phyloP scores from a whole-genome alignment of 2,113 vertebrate species.

The Amphiprion ocellaris region DNA sequence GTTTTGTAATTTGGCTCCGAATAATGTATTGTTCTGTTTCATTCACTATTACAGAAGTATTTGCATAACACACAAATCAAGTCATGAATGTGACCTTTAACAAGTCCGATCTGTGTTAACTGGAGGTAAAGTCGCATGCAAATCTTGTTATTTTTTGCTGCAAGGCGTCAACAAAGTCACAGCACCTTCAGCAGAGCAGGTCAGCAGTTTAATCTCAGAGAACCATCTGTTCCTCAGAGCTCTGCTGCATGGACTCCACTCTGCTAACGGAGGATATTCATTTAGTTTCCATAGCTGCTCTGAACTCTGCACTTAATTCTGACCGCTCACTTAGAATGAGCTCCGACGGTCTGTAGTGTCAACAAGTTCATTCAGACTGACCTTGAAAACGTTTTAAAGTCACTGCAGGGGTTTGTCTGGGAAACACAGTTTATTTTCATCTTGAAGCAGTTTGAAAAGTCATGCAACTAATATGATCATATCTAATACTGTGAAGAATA shows the following conservation, averaged over 20 bases:
- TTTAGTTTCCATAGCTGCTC: conserved; percentile 4
- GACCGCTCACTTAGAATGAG: not conserved
- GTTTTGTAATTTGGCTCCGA: not conserved
- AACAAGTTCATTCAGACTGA: not conserved
- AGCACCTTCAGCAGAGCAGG: conserved; percentile 37
- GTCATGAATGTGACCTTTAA: not conserved
- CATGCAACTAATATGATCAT: no score
- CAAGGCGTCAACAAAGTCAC: conserved; percentile 12
- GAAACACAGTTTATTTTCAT: not conserved
- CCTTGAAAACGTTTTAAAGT: not conserved
- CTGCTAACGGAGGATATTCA: conserved; percentile 5
- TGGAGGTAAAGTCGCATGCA: not conserved
- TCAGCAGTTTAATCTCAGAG: conserved; percentile 65
- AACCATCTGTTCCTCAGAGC: conserved; percentile 67
- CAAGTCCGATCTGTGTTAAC: not conserved
- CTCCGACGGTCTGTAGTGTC: not conserved
- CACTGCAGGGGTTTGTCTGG: not conserved
- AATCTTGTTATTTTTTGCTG: conserved; percentile 29
- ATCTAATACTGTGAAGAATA: no score
- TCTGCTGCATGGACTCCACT: not conserved
- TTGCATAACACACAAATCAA: not conserved
- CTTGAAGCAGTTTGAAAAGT: not conserved
- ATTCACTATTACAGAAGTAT: not conserved
- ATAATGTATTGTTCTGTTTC: not conserved
- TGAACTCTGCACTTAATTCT: conserved; percentile 11